Percentiles rank a stretch among this genome's conserved stretches.
These are phyloP conservation scores for Amiota mariae DNA, from an alignment of 2,888 invertebrate species.

Conservation along the genomic window DNA sequence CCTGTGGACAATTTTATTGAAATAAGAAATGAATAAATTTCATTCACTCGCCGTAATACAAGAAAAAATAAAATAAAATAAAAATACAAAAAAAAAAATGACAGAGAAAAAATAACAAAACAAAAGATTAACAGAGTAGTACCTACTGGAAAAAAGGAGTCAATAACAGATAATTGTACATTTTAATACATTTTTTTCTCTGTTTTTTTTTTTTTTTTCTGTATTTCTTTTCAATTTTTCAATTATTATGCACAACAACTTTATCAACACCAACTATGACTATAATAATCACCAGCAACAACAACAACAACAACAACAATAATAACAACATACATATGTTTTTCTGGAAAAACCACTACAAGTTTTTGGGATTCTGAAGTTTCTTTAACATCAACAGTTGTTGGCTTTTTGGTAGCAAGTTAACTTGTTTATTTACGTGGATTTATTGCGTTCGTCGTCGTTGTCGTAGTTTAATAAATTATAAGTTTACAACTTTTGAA, in stretches of 20 bases:
- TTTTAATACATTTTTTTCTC: background rate
- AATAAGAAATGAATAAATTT: slow-evolving; percentile 4
- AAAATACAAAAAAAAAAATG: background rate
- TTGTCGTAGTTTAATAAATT: background rate
- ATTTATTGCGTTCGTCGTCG: background rate
- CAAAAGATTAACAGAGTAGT: background rate
- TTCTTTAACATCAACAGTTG: too few species aligned
- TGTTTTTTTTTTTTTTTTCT: background rate
- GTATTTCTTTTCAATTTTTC: background rate
- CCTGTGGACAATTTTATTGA: slow-evolving; percentile 24
- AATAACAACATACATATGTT: slow-evolving; percentile 6
- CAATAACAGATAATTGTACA: slow-evolving; percentile 23
- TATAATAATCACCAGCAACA: background rate
- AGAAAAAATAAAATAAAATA: background rate
- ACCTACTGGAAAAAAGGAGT: background rate
- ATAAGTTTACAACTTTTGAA: too few species aligned
- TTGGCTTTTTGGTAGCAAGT: too few species aligned
- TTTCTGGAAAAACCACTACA: slow-evolving; percentile 12
- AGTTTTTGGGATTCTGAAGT: background rate
- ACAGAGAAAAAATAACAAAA: background rate
- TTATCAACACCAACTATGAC: background rate
- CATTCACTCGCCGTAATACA: background rate
- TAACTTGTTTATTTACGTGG: too few species aligned
- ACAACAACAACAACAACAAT: slow-evolving; percentile 8
- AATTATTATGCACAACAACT: slow-evolving; percentile 4